Evolutionary conservation across 2,113 vertebrate species (phyloP), one percentile per base, ranked within the genome.

Genomic region (Dicrurus megarhynchus): DNA sequence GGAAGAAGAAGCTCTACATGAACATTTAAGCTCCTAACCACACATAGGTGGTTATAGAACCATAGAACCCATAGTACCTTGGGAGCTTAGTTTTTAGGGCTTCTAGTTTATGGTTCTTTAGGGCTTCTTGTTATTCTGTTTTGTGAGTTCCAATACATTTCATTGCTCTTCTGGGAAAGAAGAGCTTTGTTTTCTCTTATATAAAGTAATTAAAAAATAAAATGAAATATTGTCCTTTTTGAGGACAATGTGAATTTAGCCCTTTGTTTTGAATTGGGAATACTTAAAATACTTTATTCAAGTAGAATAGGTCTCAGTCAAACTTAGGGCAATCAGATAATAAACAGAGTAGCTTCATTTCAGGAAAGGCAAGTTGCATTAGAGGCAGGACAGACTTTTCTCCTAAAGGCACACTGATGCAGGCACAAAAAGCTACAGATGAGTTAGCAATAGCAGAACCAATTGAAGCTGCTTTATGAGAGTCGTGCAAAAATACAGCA

Each of bases 61-160:
- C 26, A 35, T 23, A 83, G 23, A 80, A 53, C 10, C 33, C 16
- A n/a, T n/a, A 2, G 7, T 33, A n/a, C 56, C 5, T 27, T 32
- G 26, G 30, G 27, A 74, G 11, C 11, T 67, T 27, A 17, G 14
- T 11, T 67, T 75, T 41, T 44, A 55, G 60, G 18, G 26, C 7
- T 56, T 68, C 17, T n/a, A 59, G 17, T 12, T 56, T 47, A 26
- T 26, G 4, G 64, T 20, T 55, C 12, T 32, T 81, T 57, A 50
- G 21, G 11, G 27, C 10, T 81, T 37, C n/a, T 64, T n/a, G 5
- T 46, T 35, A 53, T n/a, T 37, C 26, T 61, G 6, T 63, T 70
- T 56, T 37, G 10, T 0, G 0, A 75, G 35, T 90, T 13, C 35
- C 24, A 50, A 4, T 44, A 78, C 3, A 42, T 3, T 46, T 55